These are phyloP conservation scores for Wasmannia auropunctata DNA, from an alignment of 1,140 invertebrate genomes.

Conservation along the genomic window DNA sequence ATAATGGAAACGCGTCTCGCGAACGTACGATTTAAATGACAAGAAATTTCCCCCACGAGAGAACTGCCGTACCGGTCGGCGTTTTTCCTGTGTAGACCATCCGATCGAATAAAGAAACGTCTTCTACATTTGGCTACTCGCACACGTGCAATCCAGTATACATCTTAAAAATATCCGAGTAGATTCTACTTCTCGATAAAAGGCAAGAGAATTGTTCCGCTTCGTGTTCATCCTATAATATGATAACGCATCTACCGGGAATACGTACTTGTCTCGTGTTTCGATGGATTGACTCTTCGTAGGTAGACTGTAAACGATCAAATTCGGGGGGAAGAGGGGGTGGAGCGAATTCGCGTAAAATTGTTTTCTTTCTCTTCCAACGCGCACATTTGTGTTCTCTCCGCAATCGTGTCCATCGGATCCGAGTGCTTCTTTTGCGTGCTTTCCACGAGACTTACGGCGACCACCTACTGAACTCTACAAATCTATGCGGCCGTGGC, in stretches of 20 bases:
- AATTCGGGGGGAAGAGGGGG: too few relatives aligned
- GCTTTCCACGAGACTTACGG: conserved; percentile 65
- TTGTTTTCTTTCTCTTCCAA: background rate
- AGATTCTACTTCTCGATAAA: conserved; percentile 72
- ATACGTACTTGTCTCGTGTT: conserved; percentile 65
- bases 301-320: conserved; percentile 70
- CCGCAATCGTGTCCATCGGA: conserved; percentile 19
- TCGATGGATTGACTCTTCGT: conserved; percentile 73
- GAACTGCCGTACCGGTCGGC: conserved; percentile 21
- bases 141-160: conserved; percentile 70
- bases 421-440: conserved; percentile 33
- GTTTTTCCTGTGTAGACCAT: conserved; percentile 26
- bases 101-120: conserved; percentile 61
- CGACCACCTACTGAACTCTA: conserved; percentile 66
- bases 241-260: conserved; percentile 67
- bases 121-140: conserved; percentile 65
- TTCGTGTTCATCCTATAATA: conserved; percentile 71
- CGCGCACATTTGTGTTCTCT: background rate
- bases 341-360: conserved; percentile 29
- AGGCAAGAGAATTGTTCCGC: conserved; percentile 76
- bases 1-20: background rate
- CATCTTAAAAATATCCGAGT: conserved; percentile 74
- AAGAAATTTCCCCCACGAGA: background rate
- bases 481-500: conserved; percentile 65
- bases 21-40: background rate